A percentile compares a stretch with the other conserved stretches of the same genome.
These are phyloP conservation scores for Tragelaphus buxtoni DNA, from an alignment of 2,113 vertebrate genomes.

Conservation along the genomic window DNA sequence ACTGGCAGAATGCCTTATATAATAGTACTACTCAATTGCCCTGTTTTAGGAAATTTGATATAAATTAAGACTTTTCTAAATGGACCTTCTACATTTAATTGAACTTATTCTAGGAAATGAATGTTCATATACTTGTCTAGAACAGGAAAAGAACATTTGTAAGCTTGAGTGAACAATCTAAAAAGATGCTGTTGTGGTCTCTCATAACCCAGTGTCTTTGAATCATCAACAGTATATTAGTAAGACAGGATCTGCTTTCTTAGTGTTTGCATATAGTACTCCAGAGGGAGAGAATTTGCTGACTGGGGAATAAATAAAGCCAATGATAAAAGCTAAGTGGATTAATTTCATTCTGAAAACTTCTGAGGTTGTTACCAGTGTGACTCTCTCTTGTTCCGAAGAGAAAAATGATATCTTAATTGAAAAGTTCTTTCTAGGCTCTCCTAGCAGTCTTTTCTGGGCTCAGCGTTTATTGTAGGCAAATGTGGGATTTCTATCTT, in stretches of 20 bases:
- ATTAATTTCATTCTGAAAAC: constrained; percentile 41
- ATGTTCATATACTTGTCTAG: constrained; percentile 17
- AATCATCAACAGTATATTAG: neutral
- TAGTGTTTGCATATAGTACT: neutral
- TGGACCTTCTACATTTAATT: neutral
- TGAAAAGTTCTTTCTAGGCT: constrained; percentile 16
- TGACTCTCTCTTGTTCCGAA: neutral
- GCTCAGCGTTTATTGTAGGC: neutral
- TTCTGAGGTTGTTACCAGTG: neutral
- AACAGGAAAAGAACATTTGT: neutral
- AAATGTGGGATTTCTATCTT: constrained; percentile 29
- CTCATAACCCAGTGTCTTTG: constrained; percentile 1
- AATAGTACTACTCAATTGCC: neutral
- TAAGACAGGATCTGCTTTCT: neutral
- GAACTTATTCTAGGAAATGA: neutral
- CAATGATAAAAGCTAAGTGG: neutral
- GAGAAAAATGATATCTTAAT: neutral
- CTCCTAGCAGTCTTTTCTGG: neutral
- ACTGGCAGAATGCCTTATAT: neutral
- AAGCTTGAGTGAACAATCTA: constrained; percentile 1
- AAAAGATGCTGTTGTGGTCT: neutral
- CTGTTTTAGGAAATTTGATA: neutral
- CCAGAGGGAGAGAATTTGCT: constrained; percentile 5
- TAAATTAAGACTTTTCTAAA: neutral
- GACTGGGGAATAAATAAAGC: constrained; percentile 27